phyloP scores from a whole-genome alignment of 2,888 invertebrate genomes.

The Teinopalpus imperialis region DNA sequence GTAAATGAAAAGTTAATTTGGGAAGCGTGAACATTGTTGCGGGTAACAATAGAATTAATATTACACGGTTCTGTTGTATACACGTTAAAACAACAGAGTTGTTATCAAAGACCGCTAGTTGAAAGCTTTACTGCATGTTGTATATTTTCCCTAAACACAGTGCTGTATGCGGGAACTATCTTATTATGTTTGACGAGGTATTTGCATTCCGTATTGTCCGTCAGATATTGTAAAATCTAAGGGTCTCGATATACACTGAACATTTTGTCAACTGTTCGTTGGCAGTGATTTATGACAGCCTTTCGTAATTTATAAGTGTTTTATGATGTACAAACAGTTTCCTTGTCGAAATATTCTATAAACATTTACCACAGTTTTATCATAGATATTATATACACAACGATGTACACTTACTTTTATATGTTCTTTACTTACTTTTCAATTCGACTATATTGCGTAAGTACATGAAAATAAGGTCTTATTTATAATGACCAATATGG shows the following conservation, averaged over 20 bases:
- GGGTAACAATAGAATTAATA: conserved; percentile 40
- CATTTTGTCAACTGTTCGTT: conserved; percentile 61
- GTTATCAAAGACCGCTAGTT: conserved; percentile 56
- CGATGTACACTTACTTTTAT: conserved; percentile 20
- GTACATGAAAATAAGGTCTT: conserved; percentile 22
- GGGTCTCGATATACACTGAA: conserved; percentile 40
- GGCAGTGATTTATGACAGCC: conserved; percentile 66
- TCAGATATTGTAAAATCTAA: conserved; percentile 46
- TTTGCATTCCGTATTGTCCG: conserved; percentile 50
- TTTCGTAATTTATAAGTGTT: conserved; percentile 39
- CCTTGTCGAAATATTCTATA: conserved; percentile 30
- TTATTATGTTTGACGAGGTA: conserved; percentile 50
- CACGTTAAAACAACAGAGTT: conserved; percentile 45
- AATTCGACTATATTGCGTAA: conserved; percentile 16
- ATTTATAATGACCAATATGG: conserved; percentile 59
- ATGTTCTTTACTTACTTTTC: conserved; percentile 16
- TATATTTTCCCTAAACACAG: conserved; percentile 60
- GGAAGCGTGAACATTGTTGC: conserved; percentile 40
- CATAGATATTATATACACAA: conserved; percentile 9
- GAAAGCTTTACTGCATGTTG: conserved; percentile 55
- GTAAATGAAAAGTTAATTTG: conserved; percentile 46
- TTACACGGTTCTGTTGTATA: conserved; percentile 41
- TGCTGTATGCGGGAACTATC: conserved; percentile 42
- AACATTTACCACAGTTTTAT: conserved; percentile 12
- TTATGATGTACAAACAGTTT: conserved; percentile 36